Conservation (phyloP, 2,113 vertebrate species). For the Leptosomus discolor region DNA sequence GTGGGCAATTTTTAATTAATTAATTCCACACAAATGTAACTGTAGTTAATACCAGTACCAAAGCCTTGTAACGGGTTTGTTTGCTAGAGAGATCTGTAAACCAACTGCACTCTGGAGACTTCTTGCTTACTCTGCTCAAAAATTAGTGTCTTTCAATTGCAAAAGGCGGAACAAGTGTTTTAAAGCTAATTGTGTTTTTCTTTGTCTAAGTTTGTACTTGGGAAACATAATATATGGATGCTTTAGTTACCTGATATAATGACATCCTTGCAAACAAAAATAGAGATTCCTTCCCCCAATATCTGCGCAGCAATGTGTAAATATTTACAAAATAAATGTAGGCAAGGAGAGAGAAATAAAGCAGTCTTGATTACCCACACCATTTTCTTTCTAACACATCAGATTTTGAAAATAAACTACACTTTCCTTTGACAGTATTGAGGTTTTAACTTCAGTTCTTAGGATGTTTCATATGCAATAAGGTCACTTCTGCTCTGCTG, state of each 20-base stretch:
- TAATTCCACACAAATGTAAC: not conserved
- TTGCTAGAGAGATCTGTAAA: not conserved
- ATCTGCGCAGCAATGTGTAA: slow-evolving; percentile 52
- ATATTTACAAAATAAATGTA: slow-evolving; percentile 68
- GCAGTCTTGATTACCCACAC: not conserved
- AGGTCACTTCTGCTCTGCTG: not conserved
- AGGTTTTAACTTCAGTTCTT: not conserved
- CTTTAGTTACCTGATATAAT: slow-evolving; percentile 35
- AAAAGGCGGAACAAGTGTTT: not conserved
- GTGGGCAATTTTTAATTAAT: not conserved
- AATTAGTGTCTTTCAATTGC: not conserved
- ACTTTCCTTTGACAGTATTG: not conserved
- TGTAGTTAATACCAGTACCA: not conserved
- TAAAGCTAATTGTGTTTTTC: slow-evolving; percentile 37
- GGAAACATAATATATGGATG: slow-evolving; percentile 30
- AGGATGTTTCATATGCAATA: not conserved
- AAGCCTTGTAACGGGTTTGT: not conserved
- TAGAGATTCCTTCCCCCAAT: not conserved
- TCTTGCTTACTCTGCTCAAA: not conserved
- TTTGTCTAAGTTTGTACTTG: slow-evolving; percentile 28
- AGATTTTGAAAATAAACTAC: slow-evolving; percentile 38
- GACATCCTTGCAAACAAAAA: slow-evolving; percentile 35
- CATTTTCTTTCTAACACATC: slow-evolving; percentile 4
- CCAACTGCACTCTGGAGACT: not conserved
- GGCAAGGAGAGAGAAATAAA: slow-evolving; percentile 45